Conservation (phyloP, 2,113 vertebrate species). For the Takifugu bimaculatus region DNA sequence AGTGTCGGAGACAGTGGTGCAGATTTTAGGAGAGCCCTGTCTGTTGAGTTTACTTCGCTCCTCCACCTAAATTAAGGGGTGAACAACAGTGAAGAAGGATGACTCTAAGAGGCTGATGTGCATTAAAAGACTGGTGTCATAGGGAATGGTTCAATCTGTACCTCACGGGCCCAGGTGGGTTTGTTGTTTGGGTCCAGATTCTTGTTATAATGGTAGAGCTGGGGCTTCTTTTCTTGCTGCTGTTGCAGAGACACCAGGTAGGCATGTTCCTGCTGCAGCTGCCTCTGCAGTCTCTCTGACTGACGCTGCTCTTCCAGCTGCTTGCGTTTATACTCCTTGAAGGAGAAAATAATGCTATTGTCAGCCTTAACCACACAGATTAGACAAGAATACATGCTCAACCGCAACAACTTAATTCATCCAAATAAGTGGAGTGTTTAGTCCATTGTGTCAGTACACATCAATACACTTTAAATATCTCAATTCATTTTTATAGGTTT, state of each 20-base stretch:
- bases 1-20: conserved; percentile 80
- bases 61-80: conserved; percentile 76
- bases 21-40: conserved; percentile 85
- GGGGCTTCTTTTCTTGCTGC: conserved; percentile 82
- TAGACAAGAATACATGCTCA: background rate
- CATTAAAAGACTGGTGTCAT: background rate
- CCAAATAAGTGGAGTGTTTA: background rate
- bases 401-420: background rate
- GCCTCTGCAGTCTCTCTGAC: conserved; percentile 87
- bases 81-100: background rate
- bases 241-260: conserved; percentile 90
- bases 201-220: conserved; percentile 86
- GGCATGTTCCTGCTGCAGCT: conserved; percentile 91
- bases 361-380: background rate
- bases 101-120: background rate
- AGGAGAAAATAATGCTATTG: background rate
- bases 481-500: background rate
- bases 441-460: too few relatives aligned
- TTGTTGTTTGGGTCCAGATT: conserved; percentile 83
- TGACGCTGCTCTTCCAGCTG: conserved; percentile 92
- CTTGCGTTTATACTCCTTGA: conserved; percentile 90
- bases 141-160: conserved; percentile 29
- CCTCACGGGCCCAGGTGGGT: conserved; percentile 89
- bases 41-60: conserved; percentile 87
- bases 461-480: too few relatives aligned